Base-by-base conservation (phyloP, 2,113 vertebrate genomes). In the Scomber colias region DNA sequence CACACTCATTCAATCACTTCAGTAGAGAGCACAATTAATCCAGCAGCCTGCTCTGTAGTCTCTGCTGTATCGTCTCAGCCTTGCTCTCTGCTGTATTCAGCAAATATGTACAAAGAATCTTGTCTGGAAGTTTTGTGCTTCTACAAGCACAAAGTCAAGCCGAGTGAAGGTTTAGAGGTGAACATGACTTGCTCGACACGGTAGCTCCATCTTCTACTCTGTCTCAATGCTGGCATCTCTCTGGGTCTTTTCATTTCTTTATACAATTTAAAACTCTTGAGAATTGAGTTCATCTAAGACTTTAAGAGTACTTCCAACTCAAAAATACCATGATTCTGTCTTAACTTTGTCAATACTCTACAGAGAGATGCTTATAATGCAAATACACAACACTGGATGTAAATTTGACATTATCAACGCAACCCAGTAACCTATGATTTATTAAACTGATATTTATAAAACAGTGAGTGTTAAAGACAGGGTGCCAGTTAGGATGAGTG, bases 101-200 rank as follows among this genome's bases (percentile, higher is more conserved):
- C 87, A 90, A 89, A 86, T 87, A 86, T 91, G 77, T 72, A 78
- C 80, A 89, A 83, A 81, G 74, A 84, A 48, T 76, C 78, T 74
- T 51, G 35, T 61, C 62, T 65, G 48, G 21, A 84, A 57, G 55
- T 85, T 90, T 83, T 88, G 70, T 81, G 87, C 80, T 79, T 78
- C 81, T 68, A 71, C 78, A 77, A 81, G 84, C 82, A 84, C 77
- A 82, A 80, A 83, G 77, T 75, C 48, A 56, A 65, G 45, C 62
- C 49, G 31, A 46, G 55, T 62, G 68, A 77, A 62, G 54, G 68
- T 68, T 87, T 79, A 69, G 73, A 85, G 68, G 75, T 66, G 82
- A 88, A 71, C 72, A 54, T 35, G 40, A 65, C 70, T 67, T 78
- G 71, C 61, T 64, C 56, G 9, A 70, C 78, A 56, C 56, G 45